Conservation (phyloP, 2,113 vertebrate species). For the Eupsittula cactorum region DNA sequence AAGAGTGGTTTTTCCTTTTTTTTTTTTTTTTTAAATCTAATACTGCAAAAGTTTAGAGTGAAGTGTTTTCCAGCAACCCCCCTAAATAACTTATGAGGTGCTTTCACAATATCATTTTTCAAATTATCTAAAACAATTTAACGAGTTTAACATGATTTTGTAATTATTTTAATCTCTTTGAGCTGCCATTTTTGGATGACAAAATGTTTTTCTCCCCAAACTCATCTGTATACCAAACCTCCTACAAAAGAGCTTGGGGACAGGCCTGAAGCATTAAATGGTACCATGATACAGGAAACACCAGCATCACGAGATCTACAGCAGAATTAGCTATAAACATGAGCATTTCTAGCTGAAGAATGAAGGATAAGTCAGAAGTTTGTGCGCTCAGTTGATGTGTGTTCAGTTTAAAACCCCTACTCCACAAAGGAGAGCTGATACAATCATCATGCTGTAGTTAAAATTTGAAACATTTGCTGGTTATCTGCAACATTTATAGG, state of each 20-base stretch:
- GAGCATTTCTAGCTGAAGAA: neutral
- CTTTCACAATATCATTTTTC: conserved; percentile 14
- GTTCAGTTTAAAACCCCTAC: neutral
- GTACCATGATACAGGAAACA: neutral
- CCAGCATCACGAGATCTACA: neutral
- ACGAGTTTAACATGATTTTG: conserved; percentile 63
- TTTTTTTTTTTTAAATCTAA: neutral
- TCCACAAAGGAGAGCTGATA: rapidly evolving
- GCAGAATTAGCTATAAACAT: neutral
- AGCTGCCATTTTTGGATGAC: conserved; percentile 61
- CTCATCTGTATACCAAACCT: neutral
- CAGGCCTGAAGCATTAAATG: neutral
- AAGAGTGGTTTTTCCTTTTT: neutral
- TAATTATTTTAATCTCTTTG: conserved; percentile 58
- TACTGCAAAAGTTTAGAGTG: neutral
- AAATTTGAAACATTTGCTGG: neutral
- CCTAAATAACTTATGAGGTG: conserved; percentile 6
- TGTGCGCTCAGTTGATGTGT: neutral
- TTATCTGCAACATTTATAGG: neutral
- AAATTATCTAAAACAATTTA: conserved; percentile 50
- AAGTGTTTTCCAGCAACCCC: neutral
- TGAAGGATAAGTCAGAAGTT: neutral
- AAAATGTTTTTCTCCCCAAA: conserved; percentile 55
- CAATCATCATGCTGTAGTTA: neutral
- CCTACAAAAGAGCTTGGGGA: conserved; percentile 22